phyloP scores from a whole-genome alignment of 2,113 vertebrate genomes.

The Oostethus manadensis region DNA sequence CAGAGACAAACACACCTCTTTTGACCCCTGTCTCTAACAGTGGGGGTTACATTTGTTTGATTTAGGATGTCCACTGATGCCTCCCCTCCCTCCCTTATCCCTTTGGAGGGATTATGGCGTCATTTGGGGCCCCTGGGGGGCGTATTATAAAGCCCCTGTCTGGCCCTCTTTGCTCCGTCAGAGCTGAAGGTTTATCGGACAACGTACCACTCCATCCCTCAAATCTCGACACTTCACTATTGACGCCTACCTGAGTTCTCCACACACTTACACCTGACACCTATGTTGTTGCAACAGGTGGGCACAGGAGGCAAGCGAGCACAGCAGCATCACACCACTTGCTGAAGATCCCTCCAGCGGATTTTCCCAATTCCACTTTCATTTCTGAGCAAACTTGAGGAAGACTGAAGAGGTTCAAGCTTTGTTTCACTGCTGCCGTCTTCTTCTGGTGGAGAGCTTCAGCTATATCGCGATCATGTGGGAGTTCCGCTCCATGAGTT shows the following conservation, averaged over 20 bases:
- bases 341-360: conserved; percentile 41
- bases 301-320: conserved; percentile 56
- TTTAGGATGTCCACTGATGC: conserved; percentile 50
- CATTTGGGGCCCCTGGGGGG: conserved; percentile 63
- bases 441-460: conserved; percentile 27
- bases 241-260: conserved; percentile 51
- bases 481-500: conserved; percentile 89
- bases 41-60: conserved; percentile 61
- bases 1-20: conserved; percentile 6
- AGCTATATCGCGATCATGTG: conserved; percentile 76
- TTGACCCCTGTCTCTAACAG: conserved; percentile 15
- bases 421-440: conserved; percentile 25
- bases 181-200: conserved; percentile 69
- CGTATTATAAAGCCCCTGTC: conserved; percentile 71
- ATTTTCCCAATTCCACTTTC: conserved; percentile 8
- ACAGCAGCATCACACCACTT: conserved; percentile 43
- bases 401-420: conserved; percentile 40
- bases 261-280: conserved; percentile 46
- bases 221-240: conserved; percentile 50
- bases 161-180: conserved; percentile 69
- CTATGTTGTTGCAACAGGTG: conserved; percentile 66
- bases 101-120: conserved; percentile 73
- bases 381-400: conserved; percentile 8
- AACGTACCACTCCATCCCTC: conserved; percentile 45
- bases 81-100: conserved; percentile 43